Base-by-base conservation (phyloP, 2,888 invertebrate genomes). In the Parnassius mnemosyne region DNA sequence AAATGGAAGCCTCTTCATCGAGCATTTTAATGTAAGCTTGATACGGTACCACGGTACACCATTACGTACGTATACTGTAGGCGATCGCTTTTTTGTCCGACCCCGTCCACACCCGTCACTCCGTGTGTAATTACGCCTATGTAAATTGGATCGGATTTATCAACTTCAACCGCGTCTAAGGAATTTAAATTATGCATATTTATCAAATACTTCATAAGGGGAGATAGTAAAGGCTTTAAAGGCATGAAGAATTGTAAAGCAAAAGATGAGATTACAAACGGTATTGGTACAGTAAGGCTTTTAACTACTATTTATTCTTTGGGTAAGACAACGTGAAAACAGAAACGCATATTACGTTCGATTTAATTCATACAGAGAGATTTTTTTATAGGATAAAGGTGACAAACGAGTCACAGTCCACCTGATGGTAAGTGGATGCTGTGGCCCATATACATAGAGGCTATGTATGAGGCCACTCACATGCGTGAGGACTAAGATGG, bases 91-190 rank as follows among this genome's bases (percentile, higher is more conserved):
- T 69, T 73, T 77, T 75, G 72, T 74, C 70, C 69, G 61, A 70
- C 68, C 70, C 70, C 69, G 61, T 69, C 68, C 70, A 13, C 51
- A 13, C 55, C 16, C 47, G 43, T 9, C 58, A 13, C 34, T 76
- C 72, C 77, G 71, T 75, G 73, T 72, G 81, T 87, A 86, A 89
- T 88, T 87, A 85, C 78, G 71, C 72, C 71, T 79, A 87, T 85
- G 83, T 87, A 87, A 88, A 89, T 86, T 84, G 83, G 81, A 82
- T 80, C 83, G 79, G 78, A 86, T 87, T 84, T 84, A 87, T 86
- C 84, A 86, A 79, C 72, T 65, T 73, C 74, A 74, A 80, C 76
- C 73, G 78, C 73, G 68, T 67, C 67, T 44, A 68, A 71, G 81
- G 80, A 81, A 81, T 81, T 72, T 76, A 72, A 79, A 77, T 76